Evolutionary conservation across 2,888 invertebrate genomes (phyloP), one percentile per base, ranked within the genome.

Genomic region (Cylindroiulus punctatus): DNA sequence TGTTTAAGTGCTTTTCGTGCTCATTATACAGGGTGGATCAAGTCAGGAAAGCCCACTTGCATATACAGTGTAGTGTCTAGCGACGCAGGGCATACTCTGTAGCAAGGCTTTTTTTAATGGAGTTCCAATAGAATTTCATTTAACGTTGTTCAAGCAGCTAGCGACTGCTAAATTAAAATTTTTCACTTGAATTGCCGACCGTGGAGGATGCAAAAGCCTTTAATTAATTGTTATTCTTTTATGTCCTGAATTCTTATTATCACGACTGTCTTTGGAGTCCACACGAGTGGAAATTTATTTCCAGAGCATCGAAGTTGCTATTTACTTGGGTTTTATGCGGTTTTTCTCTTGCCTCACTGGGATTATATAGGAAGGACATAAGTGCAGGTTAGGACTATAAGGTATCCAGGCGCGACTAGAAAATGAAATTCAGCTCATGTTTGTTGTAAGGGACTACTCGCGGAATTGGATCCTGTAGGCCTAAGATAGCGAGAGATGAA

Each of bases 401-500:
- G 65, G 65, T 65, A 65, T 65, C 65, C 65, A 65, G 65, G 65
- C 65, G 65, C 26, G 26, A 65, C 65, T 65, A 65, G 65, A 65
- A 65, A 65, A 65, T 65, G 65, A 65, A 65, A 65, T 65, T 65
- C 65, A 65, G 65, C 26, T 65, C 26, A 26, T 65, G 65, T 65
- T 65, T 65, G 65, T 65, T 65, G 65, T 22, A 65, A 65, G 65
- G 57, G 65, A 57, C 17, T 65, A 65, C 65, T 65, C 65, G 65
- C 12, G 65, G 65, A 65, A 65, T 65, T 65, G 65, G 65, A 65
- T 65, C 65, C 65, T 65, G 65, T 65, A 65, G 65, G 65, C 65
- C 65, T 65, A 65, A 65, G 65, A 65, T 65, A 65, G 65, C 65
- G 65, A 65, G 65, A 65, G 65, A 65, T 65, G 65, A 65, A 65